Evolutionary conservation across 2,888 invertebrate genomes (phyloP).

Genomic region (Diplolepis rosae): DNA sequence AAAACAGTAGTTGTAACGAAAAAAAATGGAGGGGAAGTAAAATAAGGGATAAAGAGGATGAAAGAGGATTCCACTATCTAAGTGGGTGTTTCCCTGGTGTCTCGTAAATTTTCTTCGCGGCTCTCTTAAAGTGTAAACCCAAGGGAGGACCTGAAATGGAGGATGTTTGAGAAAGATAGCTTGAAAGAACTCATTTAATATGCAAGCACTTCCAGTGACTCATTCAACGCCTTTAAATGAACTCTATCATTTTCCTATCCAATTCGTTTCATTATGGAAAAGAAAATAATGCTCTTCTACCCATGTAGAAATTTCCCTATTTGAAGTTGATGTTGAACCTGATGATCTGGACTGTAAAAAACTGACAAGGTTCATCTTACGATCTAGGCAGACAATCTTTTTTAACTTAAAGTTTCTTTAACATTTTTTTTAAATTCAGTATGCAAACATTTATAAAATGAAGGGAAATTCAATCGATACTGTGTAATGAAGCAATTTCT

Average conservation of each 20-base stretch:
- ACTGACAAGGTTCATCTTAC: no score
- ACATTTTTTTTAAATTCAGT: no score
- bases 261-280: neutral
- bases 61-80: conserved; percentile 61
- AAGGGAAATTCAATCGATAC: no score
- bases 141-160: conserved; percentile 43
- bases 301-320: no score
- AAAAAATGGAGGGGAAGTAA: conserved; percentile 26
- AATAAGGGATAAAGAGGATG: conserved; percentile 43
- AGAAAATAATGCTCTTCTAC: no score
- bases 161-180: conserved; percentile 33
- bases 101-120: conserved; percentile 60
- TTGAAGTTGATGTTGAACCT: no score
- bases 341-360: no score
- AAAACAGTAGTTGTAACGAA: neutral
- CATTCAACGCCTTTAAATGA: conserved; percentile 30
- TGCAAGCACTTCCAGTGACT: conserved; percentile 27
- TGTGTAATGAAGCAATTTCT: no score
- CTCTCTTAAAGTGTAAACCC: conserved; percentile 59
- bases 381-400: no score
- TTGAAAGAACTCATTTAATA: conserved; percentile 43
- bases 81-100: conserved; percentile 62
- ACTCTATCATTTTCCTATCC: neutral
- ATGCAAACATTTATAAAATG: no score
- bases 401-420: no score